Conservation (phyloP, 1,140 invertebrate genomes). For the Cephus cinctus region DNA sequence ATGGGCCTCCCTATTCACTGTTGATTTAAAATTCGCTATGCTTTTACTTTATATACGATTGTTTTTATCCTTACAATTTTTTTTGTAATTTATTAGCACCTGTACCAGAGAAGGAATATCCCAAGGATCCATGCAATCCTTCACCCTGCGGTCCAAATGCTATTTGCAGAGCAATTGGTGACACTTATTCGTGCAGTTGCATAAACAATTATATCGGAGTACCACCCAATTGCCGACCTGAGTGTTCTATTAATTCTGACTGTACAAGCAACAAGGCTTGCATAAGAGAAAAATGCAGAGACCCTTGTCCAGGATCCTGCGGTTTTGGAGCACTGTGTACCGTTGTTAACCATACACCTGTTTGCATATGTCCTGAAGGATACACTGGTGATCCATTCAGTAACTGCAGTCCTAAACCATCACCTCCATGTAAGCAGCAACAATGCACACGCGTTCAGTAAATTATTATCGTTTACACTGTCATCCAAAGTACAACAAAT, state of each 20-base stretch:
- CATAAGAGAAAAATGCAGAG: conserved; percentile 45
- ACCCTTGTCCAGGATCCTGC: conserved; percentile 49
- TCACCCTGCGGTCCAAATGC: conserved; percentile 53
- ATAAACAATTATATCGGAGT: conserved; percentile 42
- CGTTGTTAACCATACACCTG: conserved; percentile 52
- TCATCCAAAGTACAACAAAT: too few species aligned
- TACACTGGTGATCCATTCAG: conserved; percentile 48
- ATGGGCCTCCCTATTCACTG: too few species aligned
- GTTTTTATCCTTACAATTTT: too few species aligned
- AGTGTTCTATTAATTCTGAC: conserved; percentile 45
- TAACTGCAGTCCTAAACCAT: conserved; percentile 54
- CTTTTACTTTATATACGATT: too few species aligned
- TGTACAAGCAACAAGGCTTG: conserved; percentile 50
- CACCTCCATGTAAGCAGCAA: too few species aligned
- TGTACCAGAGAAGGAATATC: conserved; percentile 23
- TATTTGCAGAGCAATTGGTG: conserved; percentile 42
- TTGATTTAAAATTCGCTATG: too few species aligned
- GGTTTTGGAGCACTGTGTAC: conserved; percentile 52
- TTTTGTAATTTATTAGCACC: too few species aligned
- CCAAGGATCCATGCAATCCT: conserved; percentile 34
- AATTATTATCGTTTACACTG: too few species aligned
- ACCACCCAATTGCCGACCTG: conserved; percentile 37
- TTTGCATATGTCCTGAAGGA: conserved; percentile 47
- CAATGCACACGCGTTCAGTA: too few species aligned
- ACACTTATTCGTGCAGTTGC: conserved; percentile 48